Conservation (phyloP, 2,797 vertebrate genomes). For the Hemibagrus guttatus region DNA sequence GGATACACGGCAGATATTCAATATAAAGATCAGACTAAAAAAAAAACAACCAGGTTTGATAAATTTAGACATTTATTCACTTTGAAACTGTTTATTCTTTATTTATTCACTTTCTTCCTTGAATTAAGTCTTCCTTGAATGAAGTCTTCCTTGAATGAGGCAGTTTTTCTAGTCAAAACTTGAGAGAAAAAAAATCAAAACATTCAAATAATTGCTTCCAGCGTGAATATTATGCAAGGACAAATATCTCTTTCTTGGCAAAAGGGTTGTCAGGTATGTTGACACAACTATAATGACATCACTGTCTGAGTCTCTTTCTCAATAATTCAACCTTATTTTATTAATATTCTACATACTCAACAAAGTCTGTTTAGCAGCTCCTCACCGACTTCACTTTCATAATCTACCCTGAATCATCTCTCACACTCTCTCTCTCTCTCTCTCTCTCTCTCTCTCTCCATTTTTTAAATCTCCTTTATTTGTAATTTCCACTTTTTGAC, state of each 20-base stretch:
- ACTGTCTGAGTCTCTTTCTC: constrained; percentile 10
- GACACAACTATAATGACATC: constrained; percentile 31
- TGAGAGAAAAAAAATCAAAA: constrained; percentile 43
- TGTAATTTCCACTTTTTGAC: constrained; percentile 22
- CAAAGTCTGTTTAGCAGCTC: neutral
- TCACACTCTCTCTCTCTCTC: neutral
- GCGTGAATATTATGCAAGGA: constrained; percentile 21
- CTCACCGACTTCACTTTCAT: neutral
- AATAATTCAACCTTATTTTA: neutral
- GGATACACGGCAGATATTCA: neutral
- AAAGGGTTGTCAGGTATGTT: constrained; percentile 4
- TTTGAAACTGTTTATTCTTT: neutral
- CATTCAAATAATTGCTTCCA: constrained; percentile 26
- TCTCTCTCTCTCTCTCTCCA: neutral
- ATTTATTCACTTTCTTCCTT: no score
- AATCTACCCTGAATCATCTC: no score
- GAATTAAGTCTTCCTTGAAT: no score
- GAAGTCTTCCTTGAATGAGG: constrained; percentile 46
- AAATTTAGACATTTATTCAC: neutral
- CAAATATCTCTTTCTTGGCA: neutral
- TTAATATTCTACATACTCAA: neutral
- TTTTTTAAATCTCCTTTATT: neutral
- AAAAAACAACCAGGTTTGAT: constrained; percentile 31
- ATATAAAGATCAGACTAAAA: neutral
- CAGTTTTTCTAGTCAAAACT: constrained; percentile 56